Evolutionary conservation across 2,113 vertebrate genomes (phyloP), one percentile per base, ranked within the genome.

Genomic region (Peromyscus maniculatus): DNA sequence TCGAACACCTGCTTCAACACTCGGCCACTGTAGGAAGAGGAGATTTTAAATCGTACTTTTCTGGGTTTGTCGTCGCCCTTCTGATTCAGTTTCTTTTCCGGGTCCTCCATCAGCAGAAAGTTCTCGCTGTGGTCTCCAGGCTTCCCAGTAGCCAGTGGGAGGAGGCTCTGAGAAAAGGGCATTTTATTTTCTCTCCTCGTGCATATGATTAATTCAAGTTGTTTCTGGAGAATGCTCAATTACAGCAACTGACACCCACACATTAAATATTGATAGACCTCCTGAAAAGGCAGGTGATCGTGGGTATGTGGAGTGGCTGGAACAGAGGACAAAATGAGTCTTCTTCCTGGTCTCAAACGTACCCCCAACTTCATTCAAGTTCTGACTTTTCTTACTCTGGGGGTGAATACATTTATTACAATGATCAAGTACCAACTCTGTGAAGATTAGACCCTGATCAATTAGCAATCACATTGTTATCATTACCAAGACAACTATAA

Each of bases 1-100:
- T 99, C 99, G 0, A 98, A 99, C 75, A 99, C 99, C 12, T 99
- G 99, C 96, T 99, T 99, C 55, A 99, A 88, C 86, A 99, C 99
- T 0, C 99, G 98, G 0, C 99, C 99, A 0, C 99, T 99, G 98
- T 99, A 99, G 5, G 99, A 99, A 0, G 99, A 99, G 0, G 99
- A 99, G 89, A 99, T 99, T 96, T 99, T 99, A 98, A 99, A 99
- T 93, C 99, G 98, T 74, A 99, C 99, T 98, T 99, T 99, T 96
- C 99, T 99, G 90, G 99, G 99, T 96, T 99, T 99, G 28, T 94
- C 96, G 78, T 99, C 99, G 0, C 98, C 99, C 87, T 97, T 96
- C 90, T 98, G 98, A 77, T 80, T 97, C 57, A 98, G 96, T 55
- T 99, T 99, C 98, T 98, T 98, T 97, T 99, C 99, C 1, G 98